phyloP scores from a whole-genome alignment of 2,113 vertebrate genomes.

The Proterorhinus semilunaris region DNA sequence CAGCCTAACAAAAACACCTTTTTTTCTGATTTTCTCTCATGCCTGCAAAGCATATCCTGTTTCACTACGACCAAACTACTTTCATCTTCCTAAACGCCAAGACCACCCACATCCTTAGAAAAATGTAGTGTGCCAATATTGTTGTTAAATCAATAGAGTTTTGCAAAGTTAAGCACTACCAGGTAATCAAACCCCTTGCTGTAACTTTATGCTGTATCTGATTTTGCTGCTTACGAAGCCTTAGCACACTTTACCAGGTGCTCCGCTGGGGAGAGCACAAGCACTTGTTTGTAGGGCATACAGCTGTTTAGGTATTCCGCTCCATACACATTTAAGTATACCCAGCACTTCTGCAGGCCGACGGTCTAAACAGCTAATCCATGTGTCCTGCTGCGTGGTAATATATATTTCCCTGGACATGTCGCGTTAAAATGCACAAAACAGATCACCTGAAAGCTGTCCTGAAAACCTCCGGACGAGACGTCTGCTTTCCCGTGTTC shows the following conservation, averaged over 20 bases:
- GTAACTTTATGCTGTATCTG: too few relatives aligned
- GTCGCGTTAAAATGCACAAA: constrained; percentile 11
- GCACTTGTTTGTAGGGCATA: constrained; percentile 16
- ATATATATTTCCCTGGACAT: constrained; percentile 8
- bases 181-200: too few relatives aligned
- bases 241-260: constrained; percentile 44
- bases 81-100: too few relatives aligned
- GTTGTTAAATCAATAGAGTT: too few relatives aligned
- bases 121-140: too few relatives aligned
- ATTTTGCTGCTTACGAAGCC: constrained; percentile 27
- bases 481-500: constrained; percentile 88
- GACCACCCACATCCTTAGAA: too few relatives aligned
- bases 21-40: too few relatives aligned
- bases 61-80: too few relatives aligned
- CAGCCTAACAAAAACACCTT: too few relatives aligned
- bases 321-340: not conserved
- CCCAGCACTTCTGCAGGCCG: constrained; percentile 2
- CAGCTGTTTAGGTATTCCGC: constrained; percentile 20
- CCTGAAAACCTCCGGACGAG: constrained; percentile 83
- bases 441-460: constrained; percentile 84
- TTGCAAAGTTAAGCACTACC: too few relatives aligned
- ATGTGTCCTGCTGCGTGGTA: constrained; percentile 3
- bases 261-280: constrained; percentile 23
- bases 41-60: too few relatives aligned
- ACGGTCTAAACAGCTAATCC: not conserved